Evolutionary conservation across 2,113 vertebrate genomes (phyloP), one percentile per base, ranked within the genome.

Genomic region (Orcinus orca): DNA sequence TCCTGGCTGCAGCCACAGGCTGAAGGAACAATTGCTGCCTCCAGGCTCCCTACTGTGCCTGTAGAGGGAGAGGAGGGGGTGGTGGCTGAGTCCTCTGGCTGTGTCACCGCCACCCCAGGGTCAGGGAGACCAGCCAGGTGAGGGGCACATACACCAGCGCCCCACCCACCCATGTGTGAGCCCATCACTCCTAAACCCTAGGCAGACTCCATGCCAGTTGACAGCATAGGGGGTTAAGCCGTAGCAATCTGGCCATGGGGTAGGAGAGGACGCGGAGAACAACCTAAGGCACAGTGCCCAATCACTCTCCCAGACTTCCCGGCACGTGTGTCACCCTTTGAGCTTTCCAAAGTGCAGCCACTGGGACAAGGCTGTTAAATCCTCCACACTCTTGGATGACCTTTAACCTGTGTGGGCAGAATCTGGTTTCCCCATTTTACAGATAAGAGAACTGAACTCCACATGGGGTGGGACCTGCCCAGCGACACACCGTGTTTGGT

Each of bases 381-480:
- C 68, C n/a, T 92, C 74, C 36, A 23, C 8, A 18, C 88, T 60
- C 29, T 77, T 94, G n/a, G 74, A 53, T 55, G 23, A 26, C n/a
- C 80, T 65, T 96, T 62, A 87, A 76, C 71, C 15, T 44, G 29
- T 82, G 55, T 92, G 44, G 23, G 12, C 11, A 83, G 33, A 74
- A 18, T 87, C 68, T 92, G 79, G n/a, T 85, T 90, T 76, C 60
- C 36, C 92, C 84, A 88, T 85, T 97, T 94, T 84, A 76, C 47
- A 85, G 71, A 92, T 65, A 93, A 36, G 50, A 96, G 92, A 96
- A 95, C 87, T 68, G 68, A 96, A 63, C 41, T 89, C 70, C 79
- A 68, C 53, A 36, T 60, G 86, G 26, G 31, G 17, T 58, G 29
- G 38, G 58, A 8, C 76, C 25, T 93, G 53, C 55, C 71, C 7